Evolutionary conservation across 2,113 vertebrate species (phyloP).

Genomic region (Campylomormyrus numenius): DNA sequence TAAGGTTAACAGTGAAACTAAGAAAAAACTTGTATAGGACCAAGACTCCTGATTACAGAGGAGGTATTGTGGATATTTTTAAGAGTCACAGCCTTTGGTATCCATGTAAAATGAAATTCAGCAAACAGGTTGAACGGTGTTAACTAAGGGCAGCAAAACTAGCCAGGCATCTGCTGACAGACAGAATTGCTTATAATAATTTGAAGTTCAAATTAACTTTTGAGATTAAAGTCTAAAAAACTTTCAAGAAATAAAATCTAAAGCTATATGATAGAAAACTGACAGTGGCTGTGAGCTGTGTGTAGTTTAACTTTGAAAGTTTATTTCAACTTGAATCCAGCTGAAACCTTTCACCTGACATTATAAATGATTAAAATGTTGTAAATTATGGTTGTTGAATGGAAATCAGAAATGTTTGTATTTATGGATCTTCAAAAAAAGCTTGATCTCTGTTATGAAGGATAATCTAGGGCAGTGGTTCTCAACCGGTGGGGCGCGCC

Average conservation of each 20-base stretch:
- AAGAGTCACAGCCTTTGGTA: not conserved
- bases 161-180: not conserved
- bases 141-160: not conserved
- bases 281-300: not conserved
- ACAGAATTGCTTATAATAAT: not conserved
- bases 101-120: not conserved
- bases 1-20: not conserved
- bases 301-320: not conserved
- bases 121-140: not conserved
- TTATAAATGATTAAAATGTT: not conserved
- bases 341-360: not conserved
- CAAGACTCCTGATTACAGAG: not conserved
- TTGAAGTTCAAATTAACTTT: not conserved
- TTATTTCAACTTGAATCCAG: not conserved
- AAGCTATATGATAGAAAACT: not conserved
- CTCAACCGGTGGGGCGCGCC: too few relatives aligned
- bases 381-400: not conserved
- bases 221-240: not conserved
- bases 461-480: not conserved
- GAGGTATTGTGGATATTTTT: not conserved
- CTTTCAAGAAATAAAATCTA: not conserved
- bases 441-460: not conserved
- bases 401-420: not conserved
- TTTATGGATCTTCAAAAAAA: not conserved
- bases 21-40: not conserved